Evolutionary conservation across 2,113 vertebrate species (phyloP).

Genomic region (Eulemur rufifrons): DNA sequence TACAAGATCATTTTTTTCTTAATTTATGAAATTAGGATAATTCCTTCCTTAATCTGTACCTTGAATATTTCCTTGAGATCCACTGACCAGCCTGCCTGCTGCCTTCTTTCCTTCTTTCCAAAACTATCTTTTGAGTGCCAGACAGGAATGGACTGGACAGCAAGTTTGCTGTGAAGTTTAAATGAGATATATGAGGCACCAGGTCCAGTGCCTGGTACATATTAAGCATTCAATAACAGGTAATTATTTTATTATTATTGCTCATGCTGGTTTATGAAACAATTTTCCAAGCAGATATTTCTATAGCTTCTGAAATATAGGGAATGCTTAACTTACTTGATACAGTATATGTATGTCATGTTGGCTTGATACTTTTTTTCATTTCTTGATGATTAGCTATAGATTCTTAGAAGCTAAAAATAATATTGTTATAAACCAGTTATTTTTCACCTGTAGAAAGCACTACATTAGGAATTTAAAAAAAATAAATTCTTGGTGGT

Average conservation of each 20-base stretch:
- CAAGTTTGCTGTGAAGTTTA: neutral
- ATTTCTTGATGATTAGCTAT: neutral
- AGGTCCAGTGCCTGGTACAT: neutral
- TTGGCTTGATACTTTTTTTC: neutral
- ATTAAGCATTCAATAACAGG: neutral
- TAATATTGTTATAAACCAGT: neutral
- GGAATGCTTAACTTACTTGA: neutral
- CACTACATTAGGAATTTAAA: neutral
- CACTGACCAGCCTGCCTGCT: neutral
- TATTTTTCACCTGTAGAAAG: neutral
- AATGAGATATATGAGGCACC: neutral
- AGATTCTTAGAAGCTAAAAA: constrained; percentile 19
- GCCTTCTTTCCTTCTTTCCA: neutral
- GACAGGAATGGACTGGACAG: accelerated
- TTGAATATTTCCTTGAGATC: neutral
- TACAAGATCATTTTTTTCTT: neutral
- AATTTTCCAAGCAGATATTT: neutral
- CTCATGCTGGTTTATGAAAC: neutral
- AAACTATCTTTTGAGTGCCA: neutral
- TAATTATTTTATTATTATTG: neutral
- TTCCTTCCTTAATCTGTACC: neutral
- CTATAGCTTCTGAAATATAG: neutral
- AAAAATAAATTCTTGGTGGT: constrained; percentile 38
- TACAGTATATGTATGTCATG: neutral
- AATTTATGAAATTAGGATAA: neutral